A percentile compares a stretch with the other conserved stretches of the same genome.
Conservation (phyloP, 2,113 vertebrate genomes). For the Syngnathus floridae region DNA sequence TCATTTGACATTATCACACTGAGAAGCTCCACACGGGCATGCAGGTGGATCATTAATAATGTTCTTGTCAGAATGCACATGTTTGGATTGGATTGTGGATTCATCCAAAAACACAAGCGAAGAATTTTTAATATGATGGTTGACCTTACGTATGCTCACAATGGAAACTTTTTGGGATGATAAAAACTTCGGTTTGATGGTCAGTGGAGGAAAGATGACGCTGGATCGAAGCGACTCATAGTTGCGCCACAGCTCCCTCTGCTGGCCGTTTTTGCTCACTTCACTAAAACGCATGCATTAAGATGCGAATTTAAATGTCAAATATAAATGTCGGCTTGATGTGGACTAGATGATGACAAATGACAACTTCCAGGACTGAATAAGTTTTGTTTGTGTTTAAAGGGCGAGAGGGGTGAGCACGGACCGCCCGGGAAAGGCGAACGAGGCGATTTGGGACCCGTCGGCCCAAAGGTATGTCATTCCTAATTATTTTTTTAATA, state of each 20-base stretch:
- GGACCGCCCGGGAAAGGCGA: conserved; percentile 88
- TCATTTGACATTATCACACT: conserved; percentile 39
- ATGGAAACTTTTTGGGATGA: no score
- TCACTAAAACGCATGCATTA: background rate
- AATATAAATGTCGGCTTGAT: background rate
- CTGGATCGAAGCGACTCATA: background rate
- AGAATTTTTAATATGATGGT: background rate
- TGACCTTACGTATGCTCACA: background rate
- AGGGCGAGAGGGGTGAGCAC: conserved; percentile 89
- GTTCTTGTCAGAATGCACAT: conserved; percentile 9
- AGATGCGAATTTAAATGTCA: background rate
- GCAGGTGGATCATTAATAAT: conserved; percentile 3
- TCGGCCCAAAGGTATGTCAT: conserved; percentile 83
- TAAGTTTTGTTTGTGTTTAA: background rate
- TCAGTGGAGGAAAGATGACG: background rate
- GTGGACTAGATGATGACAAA: background rate
- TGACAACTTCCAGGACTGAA: background rate
- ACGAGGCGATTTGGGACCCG: conserved; percentile 78
- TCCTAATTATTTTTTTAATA: conserved; percentile 14
- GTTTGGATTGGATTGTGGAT: conserved; percentile 8
- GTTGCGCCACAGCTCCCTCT: conserved; percentile 44
- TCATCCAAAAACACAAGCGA: background rate
- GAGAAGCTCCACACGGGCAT: conserved; percentile 22
- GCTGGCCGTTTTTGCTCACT: conserved; percentile 20
- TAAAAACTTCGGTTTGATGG: background rate